Percentiles rank a stretch among this genome's conserved stretches.
These are phyloP conservation scores for Hemistola chrysoprasaria DNA, from an alignment of 2,888 invertebrate genomes.

Conservation along the genomic window DNA sequence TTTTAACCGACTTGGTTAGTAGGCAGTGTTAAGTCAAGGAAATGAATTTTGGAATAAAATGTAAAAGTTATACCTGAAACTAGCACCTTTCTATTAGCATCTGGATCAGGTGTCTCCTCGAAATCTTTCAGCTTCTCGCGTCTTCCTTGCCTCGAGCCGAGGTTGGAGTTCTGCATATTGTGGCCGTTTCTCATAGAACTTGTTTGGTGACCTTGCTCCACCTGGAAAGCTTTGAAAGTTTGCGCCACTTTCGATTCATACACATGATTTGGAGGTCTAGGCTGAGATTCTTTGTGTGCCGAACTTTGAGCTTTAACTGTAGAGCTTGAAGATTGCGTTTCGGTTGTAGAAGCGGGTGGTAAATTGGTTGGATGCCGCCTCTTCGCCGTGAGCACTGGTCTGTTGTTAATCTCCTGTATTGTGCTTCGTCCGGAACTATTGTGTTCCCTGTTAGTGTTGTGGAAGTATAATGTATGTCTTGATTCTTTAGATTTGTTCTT, in stretches of 20 bases:
- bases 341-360: not conserved
- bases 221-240: conserved; percentile 3
- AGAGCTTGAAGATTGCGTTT: not conserved
- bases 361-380: not conserved
- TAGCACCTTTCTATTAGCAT: conserved; percentile 18
- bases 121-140: not conserved
- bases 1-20: too few relatives aligned
- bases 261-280: too few relatives aligned
- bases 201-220: not conserved
- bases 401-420: not conserved
- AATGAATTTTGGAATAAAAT: not conserved
- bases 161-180: too few relatives aligned
- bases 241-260: conserved; percentile 5
- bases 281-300: not conserved
- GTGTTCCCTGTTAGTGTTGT: conserved; percentile 1
- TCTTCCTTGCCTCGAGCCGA: not conserved
- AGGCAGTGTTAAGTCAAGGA: not conserved
- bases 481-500: not conserved
- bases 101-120: conserved; percentile 1
- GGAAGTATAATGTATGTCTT: conserved; percentile 2
- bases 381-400: conserved; percentile 7
- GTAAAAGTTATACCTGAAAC: conserved; percentile 36
- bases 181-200: too few relatives aligned
- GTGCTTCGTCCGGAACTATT: not conserved
- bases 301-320: not conserved